phyloP scores from a whole-genome alignment of 2,888 invertebrate genomes.

The Nephrotoma flavescens region DNA sequence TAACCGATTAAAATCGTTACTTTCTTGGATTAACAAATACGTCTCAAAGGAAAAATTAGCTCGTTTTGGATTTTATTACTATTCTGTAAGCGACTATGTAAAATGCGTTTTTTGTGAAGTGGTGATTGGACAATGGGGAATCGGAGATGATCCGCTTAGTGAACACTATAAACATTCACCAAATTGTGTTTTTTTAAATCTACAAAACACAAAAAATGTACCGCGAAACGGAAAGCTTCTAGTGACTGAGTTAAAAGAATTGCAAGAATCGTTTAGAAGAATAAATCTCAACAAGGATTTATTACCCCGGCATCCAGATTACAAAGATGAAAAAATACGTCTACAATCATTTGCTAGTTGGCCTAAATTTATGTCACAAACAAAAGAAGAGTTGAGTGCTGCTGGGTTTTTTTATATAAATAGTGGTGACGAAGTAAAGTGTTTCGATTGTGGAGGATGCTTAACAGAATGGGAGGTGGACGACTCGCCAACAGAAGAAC shows the following conservation, averaged over 20 bases:
- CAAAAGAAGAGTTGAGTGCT: slow-evolving; percentile 63
- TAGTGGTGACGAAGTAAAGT: slow-evolving; percentile 75
- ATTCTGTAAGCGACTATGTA: slow-evolving; percentile 59
- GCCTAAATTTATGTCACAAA: slow-evolving; percentile 68
- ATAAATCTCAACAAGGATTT: not conserved
- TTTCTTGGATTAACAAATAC: not conserved
- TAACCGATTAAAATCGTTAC: no score
- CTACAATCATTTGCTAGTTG: slow-evolving; percentile 59
- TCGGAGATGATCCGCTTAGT: slow-evolving; percentile 61
- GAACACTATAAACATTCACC: slow-evolving; percentile 74
- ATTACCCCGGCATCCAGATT: slow-evolving; percentile 49
- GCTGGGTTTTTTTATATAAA: slow-evolving; percentile 91
- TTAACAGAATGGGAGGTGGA: slow-evolving; percentile 81
- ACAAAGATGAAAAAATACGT: slow-evolving; percentile 52
- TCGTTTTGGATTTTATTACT: slow-evolving; percentile 72
- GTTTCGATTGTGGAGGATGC: slow-evolving; percentile 88
- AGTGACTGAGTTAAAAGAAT: slow-evolving; percentile 8
- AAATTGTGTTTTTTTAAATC: slow-evolving; percentile 60
- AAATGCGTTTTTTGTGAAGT: slow-evolving; percentile 68
- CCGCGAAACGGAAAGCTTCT: slow-evolving; percentile 27
- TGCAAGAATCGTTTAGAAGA: slow-evolving; percentile 26
- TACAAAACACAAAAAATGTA: slow-evolving; percentile 47
- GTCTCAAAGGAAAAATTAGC: slow-evolving; percentile 42
- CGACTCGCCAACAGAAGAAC: slow-evolving; percentile 90
- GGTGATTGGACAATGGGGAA: slow-evolving; percentile 68